A percentile compares a stretch with the other conserved stretches of the same genome.
Conservation (phyloP, 2,113 vertebrate species). For the Cephalophus harveyi region DNA sequence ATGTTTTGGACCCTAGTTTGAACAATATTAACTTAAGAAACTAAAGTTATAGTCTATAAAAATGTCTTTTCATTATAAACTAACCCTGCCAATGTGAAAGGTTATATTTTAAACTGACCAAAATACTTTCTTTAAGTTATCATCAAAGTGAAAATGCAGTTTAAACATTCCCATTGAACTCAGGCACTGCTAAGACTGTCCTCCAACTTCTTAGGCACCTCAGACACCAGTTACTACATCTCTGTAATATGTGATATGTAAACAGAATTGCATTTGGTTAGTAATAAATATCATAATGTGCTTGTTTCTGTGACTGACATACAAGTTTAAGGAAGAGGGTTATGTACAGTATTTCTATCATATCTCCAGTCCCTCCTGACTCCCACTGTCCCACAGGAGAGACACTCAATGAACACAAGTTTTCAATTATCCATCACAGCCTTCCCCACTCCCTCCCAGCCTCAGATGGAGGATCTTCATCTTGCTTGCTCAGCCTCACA, state of each 20-base stretch:
- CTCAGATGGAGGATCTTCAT: not conserved
- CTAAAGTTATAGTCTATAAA: not conserved
- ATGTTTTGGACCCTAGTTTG: not conserved
- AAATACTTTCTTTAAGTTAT: not conserved
- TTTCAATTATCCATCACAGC: not conserved
- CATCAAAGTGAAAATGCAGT: not conserved
- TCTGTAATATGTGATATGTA: not conserved
- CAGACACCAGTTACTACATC: not conserved
- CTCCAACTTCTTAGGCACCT: not conserved
- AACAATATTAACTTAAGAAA: slow-evolving; percentile 1
- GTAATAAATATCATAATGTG: not conserved
- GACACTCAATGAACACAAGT: not conserved
- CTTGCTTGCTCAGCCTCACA: not conserved
- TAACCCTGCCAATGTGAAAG: not conserved
- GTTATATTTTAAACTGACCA: not conserved
- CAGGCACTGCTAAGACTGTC: not conserved
- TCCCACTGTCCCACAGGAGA: not conserved
- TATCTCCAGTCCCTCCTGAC: not conserved
- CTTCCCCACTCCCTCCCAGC: not conserved
- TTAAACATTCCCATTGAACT: not conserved
- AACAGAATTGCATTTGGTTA: not conserved
- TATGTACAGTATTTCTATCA: not conserved
- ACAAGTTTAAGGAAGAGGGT: not conserved
- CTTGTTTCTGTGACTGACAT: not conserved
- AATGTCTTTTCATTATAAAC: slow-evolving; percentile 14